These are phyloP conservation scores for Dione juno DNA, from an alignment of 2,888 invertebrate genomes.

Conservation along the genomic window DNA sequence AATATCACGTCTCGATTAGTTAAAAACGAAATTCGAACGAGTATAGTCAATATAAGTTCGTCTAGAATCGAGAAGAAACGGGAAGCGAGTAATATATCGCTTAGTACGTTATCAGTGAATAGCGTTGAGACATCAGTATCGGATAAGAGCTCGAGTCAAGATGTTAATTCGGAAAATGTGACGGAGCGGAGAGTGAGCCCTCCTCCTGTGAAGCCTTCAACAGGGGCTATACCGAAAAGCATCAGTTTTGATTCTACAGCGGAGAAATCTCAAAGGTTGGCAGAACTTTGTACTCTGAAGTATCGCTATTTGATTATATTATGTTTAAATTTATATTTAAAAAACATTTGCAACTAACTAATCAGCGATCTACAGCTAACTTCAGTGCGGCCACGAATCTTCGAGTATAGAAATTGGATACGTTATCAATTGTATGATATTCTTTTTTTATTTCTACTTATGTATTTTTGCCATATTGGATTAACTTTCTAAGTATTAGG, in stretches of 20 bases:
- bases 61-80: constrained; percentile 72
- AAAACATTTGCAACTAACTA: no score
- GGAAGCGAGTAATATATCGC: constrained; percentile 67
- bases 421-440: no score
- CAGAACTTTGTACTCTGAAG: background rate
- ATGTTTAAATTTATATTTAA: no score
- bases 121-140: constrained; percentile 74
- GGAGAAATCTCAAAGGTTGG: constrained; percentile 88
- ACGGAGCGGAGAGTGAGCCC: constrained; percentile 74
- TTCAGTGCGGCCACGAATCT: no score
- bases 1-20: constrained; percentile 68
- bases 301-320: no score
- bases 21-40: constrained; percentile 73
- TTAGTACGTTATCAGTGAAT: constrained; percentile 76
- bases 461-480: no score
- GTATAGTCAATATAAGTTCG: constrained; percentile 75
- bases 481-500: no score
- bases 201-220: constrained; percentile 79
- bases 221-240: constrained; percentile 95
- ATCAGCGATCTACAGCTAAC: no score
- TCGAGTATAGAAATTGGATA: no score
- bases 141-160: constrained; percentile 78
- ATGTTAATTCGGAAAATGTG: constrained; percentile 76
- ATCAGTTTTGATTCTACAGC: constrained; percentile 96
- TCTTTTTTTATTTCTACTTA: no score